Evolutionary conservation across 2,888 invertebrate genomes (phyloP).

Genomic region (Napeogenes inachia): DNA sequence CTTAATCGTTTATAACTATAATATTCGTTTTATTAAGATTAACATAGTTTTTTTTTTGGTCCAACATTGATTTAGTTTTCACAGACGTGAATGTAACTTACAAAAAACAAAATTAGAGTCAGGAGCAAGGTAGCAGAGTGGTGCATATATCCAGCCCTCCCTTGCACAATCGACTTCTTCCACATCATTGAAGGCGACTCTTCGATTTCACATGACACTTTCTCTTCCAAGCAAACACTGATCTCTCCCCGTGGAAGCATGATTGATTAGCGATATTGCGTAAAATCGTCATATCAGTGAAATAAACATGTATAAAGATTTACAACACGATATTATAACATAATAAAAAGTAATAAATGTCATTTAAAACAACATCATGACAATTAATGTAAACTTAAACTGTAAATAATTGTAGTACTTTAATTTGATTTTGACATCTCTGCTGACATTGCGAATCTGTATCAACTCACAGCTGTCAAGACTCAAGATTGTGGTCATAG

Average conservation of each 20-base stretch:
- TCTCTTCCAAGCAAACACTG: conserved; percentile 59
- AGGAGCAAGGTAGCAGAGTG: conserved; percentile 45
- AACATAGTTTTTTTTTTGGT: too few relatives aligned
- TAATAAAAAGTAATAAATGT: conserved; percentile 22
- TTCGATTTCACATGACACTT: conserved; percentile 72
- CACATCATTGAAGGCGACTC: conserved; percentile 75
- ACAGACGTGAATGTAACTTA: conserved; percentile 39
- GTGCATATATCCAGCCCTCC: conserved; percentile 46
- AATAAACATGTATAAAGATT: conserved; percentile 26
- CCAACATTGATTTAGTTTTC: too few relatives aligned
- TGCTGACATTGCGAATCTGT: too few relatives aligned
- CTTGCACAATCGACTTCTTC: conserved; percentile 76
- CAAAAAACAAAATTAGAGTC: conserved; percentile 47
- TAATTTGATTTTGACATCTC: too few relatives aligned
- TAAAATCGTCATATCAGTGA: conserved; percentile 49
- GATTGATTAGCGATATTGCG: conserved; percentile 29
- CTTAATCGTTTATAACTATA: too few relatives aligned
- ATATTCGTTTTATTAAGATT: too few relatives aligned
- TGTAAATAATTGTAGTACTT: too few relatives aligned
- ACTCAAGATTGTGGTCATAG: too few relatives aligned
- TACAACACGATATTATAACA: conserved; percentile 17
- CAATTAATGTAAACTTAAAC: too few relatives aligned
- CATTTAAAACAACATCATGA: conserved; percentile 11
- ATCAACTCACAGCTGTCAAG: too few relatives aligned
- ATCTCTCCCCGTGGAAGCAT: conserved; percentile 46